These are phyloP conservation scores for Porites evermanni DNA, from an alignment of 92 coral and sea anemone genomes.

Conservation along the genomic window DNA sequence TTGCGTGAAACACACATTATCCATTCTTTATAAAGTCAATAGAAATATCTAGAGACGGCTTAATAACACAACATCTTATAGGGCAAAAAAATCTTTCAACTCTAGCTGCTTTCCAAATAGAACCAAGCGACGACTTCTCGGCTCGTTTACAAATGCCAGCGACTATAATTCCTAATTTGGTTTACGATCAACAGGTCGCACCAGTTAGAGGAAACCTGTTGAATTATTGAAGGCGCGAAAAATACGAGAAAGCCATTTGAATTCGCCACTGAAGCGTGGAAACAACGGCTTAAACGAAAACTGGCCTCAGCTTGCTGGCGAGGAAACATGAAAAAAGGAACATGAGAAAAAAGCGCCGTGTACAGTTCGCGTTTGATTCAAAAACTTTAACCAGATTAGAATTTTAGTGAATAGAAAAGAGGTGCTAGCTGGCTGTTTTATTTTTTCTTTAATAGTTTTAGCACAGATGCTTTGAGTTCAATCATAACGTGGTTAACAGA, in stretches of 20 bases:
- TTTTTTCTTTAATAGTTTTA: too few relatives aligned
- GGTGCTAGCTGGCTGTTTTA: too few relatives aligned
- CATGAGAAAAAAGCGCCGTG: background rate
- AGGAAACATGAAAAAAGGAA: background rate
- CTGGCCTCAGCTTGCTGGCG: constrained; percentile 10
- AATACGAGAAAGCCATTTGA: constrained; percentile 25
- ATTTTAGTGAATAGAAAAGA: too few relatives aligned
- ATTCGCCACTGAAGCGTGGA: constrained; percentile 45
- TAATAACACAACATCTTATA: constrained; percentile 8
- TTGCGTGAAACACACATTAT: constrained; percentile 17
- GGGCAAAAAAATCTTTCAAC: background rate
- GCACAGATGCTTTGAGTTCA: too few relatives aligned
- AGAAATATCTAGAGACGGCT: constrained; percentile 10
- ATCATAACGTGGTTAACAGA: too few relatives aligned
- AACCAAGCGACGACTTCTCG: constrained; percentile 8
- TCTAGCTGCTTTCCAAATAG: constrained; percentile 30
- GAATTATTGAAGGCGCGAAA: constrained; percentile 51
- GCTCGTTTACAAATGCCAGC: constrained; percentile 51
- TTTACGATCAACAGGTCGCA: constrained; percentile 77
- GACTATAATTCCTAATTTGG: constrained; percentile 66
- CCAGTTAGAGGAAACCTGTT: constrained; percentile 41
- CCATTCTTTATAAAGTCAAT: constrained; percentile 30
- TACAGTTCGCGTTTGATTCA: background rate
- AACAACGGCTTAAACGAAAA: constrained; percentile 1
- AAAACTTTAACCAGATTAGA: background rate